These are phyloP conservation scores for Argyresthia goedartella DNA, from an alignment of 2,888 invertebrate genomes.

Conservation along the genomic window DNA sequence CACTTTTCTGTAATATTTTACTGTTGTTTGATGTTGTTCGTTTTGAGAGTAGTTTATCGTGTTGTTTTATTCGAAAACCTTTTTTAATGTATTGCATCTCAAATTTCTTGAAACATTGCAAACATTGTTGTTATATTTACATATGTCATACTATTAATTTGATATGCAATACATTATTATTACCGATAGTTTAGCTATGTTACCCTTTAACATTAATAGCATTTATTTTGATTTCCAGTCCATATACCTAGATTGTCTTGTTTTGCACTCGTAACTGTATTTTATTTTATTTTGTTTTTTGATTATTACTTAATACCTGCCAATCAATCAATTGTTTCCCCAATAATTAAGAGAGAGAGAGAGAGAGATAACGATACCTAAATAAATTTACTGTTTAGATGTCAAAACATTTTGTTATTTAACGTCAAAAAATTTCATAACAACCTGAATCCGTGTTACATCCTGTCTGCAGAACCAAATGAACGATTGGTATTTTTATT, in stretches of 20 bases:
- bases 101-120: no score
- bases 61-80: no score
- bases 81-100: no score
- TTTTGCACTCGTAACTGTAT: conserved; percentile 3
- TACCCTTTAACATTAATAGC: neutral
- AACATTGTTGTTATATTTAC: neutral
- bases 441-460: no score
- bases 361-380: no score
- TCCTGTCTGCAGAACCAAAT: no score
- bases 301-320: neutral
- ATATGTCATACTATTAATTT: neutral
- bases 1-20: conserved; percentile 21
- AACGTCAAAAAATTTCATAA: no score
- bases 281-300: neutral
- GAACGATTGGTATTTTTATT: no score
- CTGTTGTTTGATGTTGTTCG: neutral
- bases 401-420: no score
- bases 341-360: no score
- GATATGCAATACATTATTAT: neutral
- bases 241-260: neutral
- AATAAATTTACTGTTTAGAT: no score
- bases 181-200: neutral
- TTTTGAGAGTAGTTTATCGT: neutral
- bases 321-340: neutral
- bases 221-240: neutral